Conservation (phyloP, 2,113 vertebrate genomes). For the Tretioscincus oriximinensis region DNA sequence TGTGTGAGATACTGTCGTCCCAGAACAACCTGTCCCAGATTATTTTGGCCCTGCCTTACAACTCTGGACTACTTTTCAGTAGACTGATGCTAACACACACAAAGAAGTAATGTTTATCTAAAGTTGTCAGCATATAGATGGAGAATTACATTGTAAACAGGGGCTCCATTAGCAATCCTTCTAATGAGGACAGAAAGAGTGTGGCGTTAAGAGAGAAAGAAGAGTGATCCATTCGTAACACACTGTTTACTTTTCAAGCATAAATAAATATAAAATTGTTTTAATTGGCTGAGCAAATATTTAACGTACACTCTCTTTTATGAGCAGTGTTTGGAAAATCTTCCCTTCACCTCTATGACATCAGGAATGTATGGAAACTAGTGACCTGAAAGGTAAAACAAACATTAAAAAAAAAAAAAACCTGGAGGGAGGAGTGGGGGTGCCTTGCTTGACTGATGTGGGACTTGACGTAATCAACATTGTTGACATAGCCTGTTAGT, state of each 20-base stretch:
- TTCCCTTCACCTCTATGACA: conserved; percentile 56
- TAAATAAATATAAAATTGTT: conserved; percentile 79
- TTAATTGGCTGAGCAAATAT: conserved; percentile 81
- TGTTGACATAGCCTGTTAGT: conserved; percentile 36
- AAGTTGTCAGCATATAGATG: background rate
- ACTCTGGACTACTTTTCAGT: background rate
- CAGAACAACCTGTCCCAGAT: no score
- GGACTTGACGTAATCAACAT: conserved; percentile 19
- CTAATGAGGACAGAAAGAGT: conserved; percentile 48
- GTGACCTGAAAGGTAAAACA: conserved; percentile 68
- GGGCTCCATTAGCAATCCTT: conserved; percentile 40
- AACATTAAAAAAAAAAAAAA: conserved; percentile 41
- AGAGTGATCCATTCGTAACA: conserved; percentile 64
- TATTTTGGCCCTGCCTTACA: no score
- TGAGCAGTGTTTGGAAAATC: conserved; percentile 71
- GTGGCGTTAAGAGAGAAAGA: conserved; percentile 45
- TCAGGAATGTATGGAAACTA: conserved; percentile 68
- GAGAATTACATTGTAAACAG: conserved; percentile 27
- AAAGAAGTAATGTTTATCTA: conserved; percentile 30
- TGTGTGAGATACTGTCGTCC: no score
- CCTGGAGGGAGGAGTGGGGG: background rate
- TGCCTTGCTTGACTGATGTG: conserved; percentile 41
- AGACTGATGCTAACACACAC: background rate
- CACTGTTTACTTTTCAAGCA: conserved; percentile 80
- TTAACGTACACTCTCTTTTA: conserved; percentile 71